Conservation (phyloP, 2,113 vertebrate species). For the Noctilio leporinus region DNA sequence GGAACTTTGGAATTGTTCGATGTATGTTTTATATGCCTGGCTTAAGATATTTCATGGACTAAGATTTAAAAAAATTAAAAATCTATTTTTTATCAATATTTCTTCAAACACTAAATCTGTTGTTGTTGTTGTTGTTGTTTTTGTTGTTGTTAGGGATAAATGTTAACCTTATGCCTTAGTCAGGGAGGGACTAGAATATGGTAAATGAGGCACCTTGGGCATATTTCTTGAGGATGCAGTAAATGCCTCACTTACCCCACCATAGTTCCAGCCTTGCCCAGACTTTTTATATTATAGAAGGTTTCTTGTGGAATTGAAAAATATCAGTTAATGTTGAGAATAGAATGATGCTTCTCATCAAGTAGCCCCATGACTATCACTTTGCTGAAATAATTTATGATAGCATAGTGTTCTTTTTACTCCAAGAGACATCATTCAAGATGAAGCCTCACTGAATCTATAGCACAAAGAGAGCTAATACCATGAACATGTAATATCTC, state of each 20-base stretch:
- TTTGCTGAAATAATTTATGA: not conserved
- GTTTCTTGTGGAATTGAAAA: not conserved
- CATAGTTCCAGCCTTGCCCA: not conserved
- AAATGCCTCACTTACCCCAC: not conserved
- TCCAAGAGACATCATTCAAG: not conserved
- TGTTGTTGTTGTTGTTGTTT: too few relatives aligned
- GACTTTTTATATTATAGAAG: not conserved
- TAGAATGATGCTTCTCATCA: not conserved
- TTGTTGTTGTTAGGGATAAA: not conserved
- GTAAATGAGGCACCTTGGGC: not conserved
- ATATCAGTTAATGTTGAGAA: not conserved
- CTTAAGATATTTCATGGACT: not conserved
- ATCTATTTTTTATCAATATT: not conserved
- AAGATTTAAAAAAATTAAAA: not conserved
- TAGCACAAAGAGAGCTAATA: not conserved
- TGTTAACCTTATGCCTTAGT: not conserved
- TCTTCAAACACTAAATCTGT: not conserved
- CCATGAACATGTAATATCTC: not conserved
- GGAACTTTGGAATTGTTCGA: not conserved
- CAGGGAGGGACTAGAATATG: not conserved
- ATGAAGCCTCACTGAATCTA: not conserved
- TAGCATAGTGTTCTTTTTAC: not conserved
- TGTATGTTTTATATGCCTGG: not conserved
- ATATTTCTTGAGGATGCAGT: not conserved
- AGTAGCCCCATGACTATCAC: not conserved